These are phyloP conservation scores for Perca flavescens DNA, from an alignment of 2,113 vertebrate species.

Conservation along the genomic window DNA sequence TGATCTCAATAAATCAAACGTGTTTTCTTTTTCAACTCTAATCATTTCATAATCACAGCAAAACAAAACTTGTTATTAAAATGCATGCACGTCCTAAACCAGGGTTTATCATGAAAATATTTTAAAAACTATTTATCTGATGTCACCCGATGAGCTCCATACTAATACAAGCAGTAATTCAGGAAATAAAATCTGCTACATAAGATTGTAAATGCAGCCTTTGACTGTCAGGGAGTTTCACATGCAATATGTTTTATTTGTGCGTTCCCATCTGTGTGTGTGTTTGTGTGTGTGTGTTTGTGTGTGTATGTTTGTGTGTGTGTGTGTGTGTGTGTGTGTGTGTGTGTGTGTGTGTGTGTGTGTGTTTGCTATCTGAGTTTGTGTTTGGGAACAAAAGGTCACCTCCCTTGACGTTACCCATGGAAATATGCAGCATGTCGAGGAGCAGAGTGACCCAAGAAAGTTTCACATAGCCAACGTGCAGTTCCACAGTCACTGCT, in stretches of 20 bases:
- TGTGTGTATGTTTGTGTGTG: constrained; percentile 12
- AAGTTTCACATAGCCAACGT: background rate
- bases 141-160: background rate
- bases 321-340: constrained; percentile 8
- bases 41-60: background rate
- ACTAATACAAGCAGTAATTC: background rate
- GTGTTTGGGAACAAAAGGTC: constrained; percentile 71
- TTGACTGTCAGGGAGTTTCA: background rate
- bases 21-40: background rate
- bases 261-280: constrained; percentile 15
- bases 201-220: background rate
- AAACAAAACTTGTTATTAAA: background rate
- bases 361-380: constrained; percentile 39
- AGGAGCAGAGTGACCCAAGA: constrained; percentile 28
- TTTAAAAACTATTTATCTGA: background rate
- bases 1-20: background rate
- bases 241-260: background rate
- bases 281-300: constrained; percentile 3
- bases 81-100: background rate
- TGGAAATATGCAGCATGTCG: constrained; percentile 50
- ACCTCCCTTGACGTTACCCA: constrained; percentile 48
- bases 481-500: background rate
- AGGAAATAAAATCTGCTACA: background rate
- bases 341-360: constrained; percentile 17
- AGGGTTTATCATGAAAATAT: background rate